phyloP scores from a whole-genome alignment of 1,140 invertebrate genomes.

The Pseudomyrmex pallidus region DNA sequence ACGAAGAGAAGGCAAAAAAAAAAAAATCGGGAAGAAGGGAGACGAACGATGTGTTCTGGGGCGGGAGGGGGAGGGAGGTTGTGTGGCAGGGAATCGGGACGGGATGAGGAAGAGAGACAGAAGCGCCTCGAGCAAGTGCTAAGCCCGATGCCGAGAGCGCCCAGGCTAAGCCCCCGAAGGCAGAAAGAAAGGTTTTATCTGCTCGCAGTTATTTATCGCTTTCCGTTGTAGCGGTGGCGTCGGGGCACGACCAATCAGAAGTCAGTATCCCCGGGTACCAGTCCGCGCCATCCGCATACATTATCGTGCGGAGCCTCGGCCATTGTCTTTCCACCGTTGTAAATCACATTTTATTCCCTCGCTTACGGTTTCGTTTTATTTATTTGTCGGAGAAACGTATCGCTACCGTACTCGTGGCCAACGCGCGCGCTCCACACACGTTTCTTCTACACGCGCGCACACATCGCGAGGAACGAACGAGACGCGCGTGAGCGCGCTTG shows the following conservation, averaged over 20 bases:
- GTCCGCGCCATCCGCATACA: conserved; percentile 85
- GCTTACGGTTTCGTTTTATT: conserved; percentile 85
- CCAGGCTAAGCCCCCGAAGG: conserved; percentile 76
- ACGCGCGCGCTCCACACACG: conserved; percentile 66
- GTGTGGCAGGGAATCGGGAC: conserved; percentile 7
- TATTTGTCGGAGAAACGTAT: conserved; percentile 84
- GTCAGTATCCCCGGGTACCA: conserved; percentile 84
- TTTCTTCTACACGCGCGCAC: conserved; percentile 1
- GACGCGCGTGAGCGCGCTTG: conserved; percentile 15
- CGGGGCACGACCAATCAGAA: conserved; percentile 84
- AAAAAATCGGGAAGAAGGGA: conserved; percentile 13
- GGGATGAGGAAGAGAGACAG: conserved; percentile 64
- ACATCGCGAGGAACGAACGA: conserved; percentile 22
- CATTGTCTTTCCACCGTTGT: conserved; percentile 85
- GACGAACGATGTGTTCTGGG: conserved; percentile 4
- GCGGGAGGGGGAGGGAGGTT: not conserved
- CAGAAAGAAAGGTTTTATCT: conserved; percentile 85
- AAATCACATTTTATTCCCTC: conserved; percentile 86
- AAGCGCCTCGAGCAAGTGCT: conserved; percentile 74
- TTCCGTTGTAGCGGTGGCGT: conserved; percentile 85
- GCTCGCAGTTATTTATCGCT: conserved; percentile 85
- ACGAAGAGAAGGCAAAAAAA: conserved; percentile 27
- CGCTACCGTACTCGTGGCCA: conserved; percentile 83
- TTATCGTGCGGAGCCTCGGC: conserved; percentile 84
- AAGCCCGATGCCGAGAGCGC: conserved; percentile 74